Base-by-base conservation (phyloP, 2,113 vertebrate species). In the Cryptomyrus ogoouensis region DNA sequence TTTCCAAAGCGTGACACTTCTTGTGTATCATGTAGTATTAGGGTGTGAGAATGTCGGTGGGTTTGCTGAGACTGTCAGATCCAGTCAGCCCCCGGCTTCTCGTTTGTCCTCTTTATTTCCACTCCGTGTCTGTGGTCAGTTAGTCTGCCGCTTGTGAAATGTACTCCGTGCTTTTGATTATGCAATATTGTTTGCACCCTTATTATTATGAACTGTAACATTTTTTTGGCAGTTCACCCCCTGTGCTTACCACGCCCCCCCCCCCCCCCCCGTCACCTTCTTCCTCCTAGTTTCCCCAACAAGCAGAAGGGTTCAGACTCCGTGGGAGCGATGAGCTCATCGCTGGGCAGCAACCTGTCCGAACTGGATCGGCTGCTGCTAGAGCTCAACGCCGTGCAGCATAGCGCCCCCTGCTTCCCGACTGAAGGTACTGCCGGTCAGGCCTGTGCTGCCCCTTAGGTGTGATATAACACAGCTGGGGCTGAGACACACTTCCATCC, bases 321-420 rank as follows among this genome's bases (percentile, higher is more conserved):
- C 12, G 96, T 97, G 2, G 97, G 97, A 24, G 95, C 96, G 90
- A 97, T 97, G 95, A 97, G 96, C 93, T 95, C 97, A 56, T 96
- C 96, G 0, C 91, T 98, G 94, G 98, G 98, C 92, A 98, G 95
- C 95, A 98, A 99, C 94, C 96, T 99, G 89, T 99, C 98, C 0
- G 98, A 99, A 93, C 95, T 99, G 90, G 98, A 98, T 95, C 97
- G 97, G 3, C 96, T 99, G 62, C 96, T 98, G 88, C 91, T 98
- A 93, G 98, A 98, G 90, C 95, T 99, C 88, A 99, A 98, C 0
- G 96, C 97, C 0, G 98, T 98, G 89, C 97, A 98, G 91, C 97
- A 98, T 58, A 96, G 94, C 91, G 94, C 42, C 87, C 83, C 58
- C 44, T 44, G 83, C 83, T 84, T 84, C 21, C 83, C 83, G 9